Evolutionary conservation across 2,113 vertebrate genomes (phyloP).

Genomic region (Synodontis membranacea): DNA sequence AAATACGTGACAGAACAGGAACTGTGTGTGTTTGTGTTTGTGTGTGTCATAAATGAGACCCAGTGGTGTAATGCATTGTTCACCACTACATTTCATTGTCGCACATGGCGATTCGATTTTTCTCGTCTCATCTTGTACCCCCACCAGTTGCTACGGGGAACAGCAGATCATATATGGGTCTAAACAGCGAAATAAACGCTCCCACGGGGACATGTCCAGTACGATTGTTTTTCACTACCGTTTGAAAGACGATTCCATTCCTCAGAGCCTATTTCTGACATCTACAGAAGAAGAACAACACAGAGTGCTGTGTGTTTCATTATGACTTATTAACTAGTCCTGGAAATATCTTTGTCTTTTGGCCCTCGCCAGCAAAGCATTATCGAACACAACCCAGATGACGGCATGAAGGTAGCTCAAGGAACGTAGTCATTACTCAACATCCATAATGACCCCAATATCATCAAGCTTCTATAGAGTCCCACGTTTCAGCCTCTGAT

Average conservation of each 20-base stretch:
- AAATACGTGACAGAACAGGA: no score
- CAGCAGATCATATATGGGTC: no score
- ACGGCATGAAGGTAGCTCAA: slow-evolving; percentile 91
- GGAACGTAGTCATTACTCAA: slow-evolving; percentile 87
- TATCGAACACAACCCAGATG: slow-evolving; percentile 93
- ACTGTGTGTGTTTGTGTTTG: neutral
- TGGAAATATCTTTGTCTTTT: slow-evolving; percentile 2
- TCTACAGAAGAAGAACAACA: neutral
- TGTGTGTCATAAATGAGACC: neutral
- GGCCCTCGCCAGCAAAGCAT: slow-evolving; percentile 87
- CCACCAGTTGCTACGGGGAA: no score
- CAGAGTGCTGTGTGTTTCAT: neutral
- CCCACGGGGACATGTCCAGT: no score
- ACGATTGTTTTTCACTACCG: no score
- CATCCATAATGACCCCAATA: slow-evolving; percentile 93
- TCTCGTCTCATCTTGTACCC: no score
- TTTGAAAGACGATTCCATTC: neutral
- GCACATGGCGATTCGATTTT: no score
- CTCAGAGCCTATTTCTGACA: neutral
- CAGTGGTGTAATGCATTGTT: neutral
- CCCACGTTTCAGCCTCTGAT: slow-evolving; percentile 95
- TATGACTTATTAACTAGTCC: neutral
- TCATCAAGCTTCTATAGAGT: slow-evolving; percentile 97
- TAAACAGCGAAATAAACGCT: no score
- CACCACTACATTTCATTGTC: neutral